Evolutionary conservation across 2,888 invertebrate genomes (phyloP).

Genomic region (Plagodis pulveraria): DNA sequence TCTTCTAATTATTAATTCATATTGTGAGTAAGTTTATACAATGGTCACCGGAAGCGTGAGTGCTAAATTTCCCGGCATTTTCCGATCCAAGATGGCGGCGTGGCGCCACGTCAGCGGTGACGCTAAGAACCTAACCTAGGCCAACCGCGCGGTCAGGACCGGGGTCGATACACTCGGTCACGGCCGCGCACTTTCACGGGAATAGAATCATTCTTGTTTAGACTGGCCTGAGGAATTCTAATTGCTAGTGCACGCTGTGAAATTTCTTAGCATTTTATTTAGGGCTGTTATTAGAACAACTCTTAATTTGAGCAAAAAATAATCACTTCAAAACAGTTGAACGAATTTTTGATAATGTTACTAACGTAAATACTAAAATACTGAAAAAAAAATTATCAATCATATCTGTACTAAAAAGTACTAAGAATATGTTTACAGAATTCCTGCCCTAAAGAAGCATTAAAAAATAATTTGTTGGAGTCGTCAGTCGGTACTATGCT

Average conservation of each 20-base stretch:
- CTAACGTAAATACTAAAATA: too few species aligned
- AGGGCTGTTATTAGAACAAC: neutral
- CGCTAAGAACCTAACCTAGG: conserved; percentile 75
- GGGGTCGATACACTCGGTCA: conserved; percentile 80
- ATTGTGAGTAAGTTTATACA: too few species aligned
- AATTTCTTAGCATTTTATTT: conserved; percentile 7
- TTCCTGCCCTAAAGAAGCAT: too few species aligned
- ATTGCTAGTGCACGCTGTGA: conserved; percentile 43
- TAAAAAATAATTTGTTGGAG: too few species aligned
- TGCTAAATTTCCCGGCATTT: conserved; percentile 52
- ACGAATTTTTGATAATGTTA: too few species aligned
- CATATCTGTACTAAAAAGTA: too few species aligned
- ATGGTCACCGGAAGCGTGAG: conserved; percentile 15
- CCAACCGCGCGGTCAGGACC: conserved; percentile 72
- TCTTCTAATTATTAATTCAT: too few species aligned
- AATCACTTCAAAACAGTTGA: too few species aligned
- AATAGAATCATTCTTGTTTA: conserved; percentile 70
- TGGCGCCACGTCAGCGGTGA: conserved; percentile 62
- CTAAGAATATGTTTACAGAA: too few species aligned
- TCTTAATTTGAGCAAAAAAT: too few species aligned
- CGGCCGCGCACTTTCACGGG: conserved; percentile 77
- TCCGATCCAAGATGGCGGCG: conserved; percentile 52
- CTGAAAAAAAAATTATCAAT: too few species aligned
- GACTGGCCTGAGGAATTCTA: conserved; percentile 67
- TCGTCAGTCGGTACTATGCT: too few species aligned